phyloP scores from a whole-genome alignment of 2,797 vertebrate genomes.

The Eptatretus atami region DNA sequence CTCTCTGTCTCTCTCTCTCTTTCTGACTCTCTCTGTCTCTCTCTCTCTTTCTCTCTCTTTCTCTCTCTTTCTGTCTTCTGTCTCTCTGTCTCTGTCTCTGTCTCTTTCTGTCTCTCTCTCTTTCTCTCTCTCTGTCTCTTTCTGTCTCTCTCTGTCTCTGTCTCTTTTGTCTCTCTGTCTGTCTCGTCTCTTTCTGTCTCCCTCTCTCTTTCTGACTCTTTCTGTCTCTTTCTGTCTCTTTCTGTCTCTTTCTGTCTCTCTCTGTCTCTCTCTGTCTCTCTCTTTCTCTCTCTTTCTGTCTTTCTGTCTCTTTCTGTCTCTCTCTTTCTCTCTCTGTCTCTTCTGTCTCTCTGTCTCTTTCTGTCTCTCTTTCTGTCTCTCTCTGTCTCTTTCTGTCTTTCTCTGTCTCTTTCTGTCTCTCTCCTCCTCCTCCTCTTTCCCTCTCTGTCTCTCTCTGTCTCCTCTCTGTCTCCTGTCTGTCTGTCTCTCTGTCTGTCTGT shows the following conservation, averaged over 20 bases:
- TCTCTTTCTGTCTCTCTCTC: background rate
- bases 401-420: background rate
- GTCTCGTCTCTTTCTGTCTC: background rate
- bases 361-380: background rate
- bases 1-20: background rate
- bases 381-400: background rate
- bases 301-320: background rate
- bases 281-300: background rate
- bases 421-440: background rate
- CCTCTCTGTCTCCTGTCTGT: background rate
- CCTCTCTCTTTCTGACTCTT: background rate
- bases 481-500: background rate
- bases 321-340: background rate
- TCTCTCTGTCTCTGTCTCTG: background rate
- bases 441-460: background rate
- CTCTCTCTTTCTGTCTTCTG: no score
- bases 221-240: background rate
- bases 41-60: background rate
- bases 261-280: background rate
- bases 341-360: background rate
- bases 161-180: no score
- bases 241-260: background rate
- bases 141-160: background rate
- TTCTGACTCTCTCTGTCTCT: no score
- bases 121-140: background rate